Percentiles rank a stretch among this genome's conserved stretches.
Evolutionary conservation across 2,113 vertebrate species (phyloP).

Genomic region (Empidonax alnorum): DNA sequence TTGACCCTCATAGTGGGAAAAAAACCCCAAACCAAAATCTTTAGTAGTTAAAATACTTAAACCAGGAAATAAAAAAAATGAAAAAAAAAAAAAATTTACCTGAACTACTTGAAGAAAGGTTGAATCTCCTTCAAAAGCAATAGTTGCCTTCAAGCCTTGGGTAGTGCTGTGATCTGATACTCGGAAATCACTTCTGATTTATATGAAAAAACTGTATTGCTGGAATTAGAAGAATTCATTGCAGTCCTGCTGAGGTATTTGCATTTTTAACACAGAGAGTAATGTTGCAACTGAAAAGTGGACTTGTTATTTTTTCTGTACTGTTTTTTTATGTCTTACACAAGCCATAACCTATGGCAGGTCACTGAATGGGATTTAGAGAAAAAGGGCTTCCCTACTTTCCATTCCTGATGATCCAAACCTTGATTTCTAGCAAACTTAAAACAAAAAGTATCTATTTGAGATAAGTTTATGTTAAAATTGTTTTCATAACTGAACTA

Average conservation of each 20-base stretch:
- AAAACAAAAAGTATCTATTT: background rate
- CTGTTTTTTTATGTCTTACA: background rate
- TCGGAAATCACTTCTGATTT: background rate
- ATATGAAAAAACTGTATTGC: background rate
- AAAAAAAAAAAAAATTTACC: background rate
- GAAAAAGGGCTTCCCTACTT: background rate
- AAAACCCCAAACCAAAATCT: background rate
- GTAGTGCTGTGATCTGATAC: background rate
- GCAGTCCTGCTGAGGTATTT: background rate
- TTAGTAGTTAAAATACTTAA: background rate
- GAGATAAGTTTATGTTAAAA: background rate
- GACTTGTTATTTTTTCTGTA: background rate
- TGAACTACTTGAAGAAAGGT: background rate
- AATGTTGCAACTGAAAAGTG: background rate
- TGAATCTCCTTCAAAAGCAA: background rate
- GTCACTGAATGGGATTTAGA: background rate
- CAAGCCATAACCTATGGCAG: background rate
- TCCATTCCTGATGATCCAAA: background rate
- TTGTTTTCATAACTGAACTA: background rate
- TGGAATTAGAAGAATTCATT: background rate
- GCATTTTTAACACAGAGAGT: background rate
- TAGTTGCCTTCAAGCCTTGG: background rate
- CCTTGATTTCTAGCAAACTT: background rate
- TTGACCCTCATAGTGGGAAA: background rate
- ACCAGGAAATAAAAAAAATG: background rate